A percentile compares a stretch with the other conserved stretches of the same genome.
phyloP scores from a whole-genome alignment of 2,888 invertebrate genomes.

The Acrobasis consociella region DNA sequence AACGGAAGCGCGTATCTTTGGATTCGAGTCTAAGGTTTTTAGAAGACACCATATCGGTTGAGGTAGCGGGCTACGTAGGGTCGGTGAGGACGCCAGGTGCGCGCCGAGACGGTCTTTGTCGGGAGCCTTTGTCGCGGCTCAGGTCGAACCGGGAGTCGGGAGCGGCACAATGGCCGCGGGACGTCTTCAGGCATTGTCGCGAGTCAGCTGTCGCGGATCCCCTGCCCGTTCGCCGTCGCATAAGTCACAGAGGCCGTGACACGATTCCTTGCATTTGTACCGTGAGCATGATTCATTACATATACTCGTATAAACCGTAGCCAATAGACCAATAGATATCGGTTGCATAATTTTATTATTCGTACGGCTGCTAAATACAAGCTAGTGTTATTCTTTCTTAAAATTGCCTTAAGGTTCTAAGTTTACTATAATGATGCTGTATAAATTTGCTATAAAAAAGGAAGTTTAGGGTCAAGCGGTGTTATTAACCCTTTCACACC shows the following conservation, averaged over 20 bases:
- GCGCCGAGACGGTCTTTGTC: conserved; percentile 62
- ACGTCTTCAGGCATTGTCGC: conserved; percentile 78
- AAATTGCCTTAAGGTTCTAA: no score
- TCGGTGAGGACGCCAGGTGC: conserved; percentile 69
- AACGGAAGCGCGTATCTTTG: conserved; percentile 54
- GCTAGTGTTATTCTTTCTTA: no score
- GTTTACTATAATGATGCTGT: not conserved
- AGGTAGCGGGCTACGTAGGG: conserved; percentile 65
- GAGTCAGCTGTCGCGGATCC: conserved; percentile 75
- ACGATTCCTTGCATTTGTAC: conserved; percentile 40
- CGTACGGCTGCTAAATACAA: no score
- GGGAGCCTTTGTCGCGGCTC: conserved; percentile 60
- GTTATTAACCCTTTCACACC: conserved; percentile 80
- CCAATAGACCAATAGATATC: conserved; percentile 19
- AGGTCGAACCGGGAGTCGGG: conserved; percentile 47
- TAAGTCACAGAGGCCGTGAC: conserved; percentile 58
- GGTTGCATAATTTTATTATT: conserved; percentile 4
- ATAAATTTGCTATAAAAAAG: conserved; percentile 42
- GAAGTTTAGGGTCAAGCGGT: conserved; percentile 71
- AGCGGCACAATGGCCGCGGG: conserved; percentile 71
- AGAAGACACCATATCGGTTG: conserved; percentile 40
- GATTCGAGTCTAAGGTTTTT: conserved; percentile 46
- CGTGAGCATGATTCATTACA: conserved; percentile 17
- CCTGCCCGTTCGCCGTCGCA: conserved; percentile 47
- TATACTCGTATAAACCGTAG: not conserved